These are phyloP conservation scores for Adela reaumurella DNA, from an alignment of 2,888 invertebrate species.

Conservation along the genomic window DNA sequence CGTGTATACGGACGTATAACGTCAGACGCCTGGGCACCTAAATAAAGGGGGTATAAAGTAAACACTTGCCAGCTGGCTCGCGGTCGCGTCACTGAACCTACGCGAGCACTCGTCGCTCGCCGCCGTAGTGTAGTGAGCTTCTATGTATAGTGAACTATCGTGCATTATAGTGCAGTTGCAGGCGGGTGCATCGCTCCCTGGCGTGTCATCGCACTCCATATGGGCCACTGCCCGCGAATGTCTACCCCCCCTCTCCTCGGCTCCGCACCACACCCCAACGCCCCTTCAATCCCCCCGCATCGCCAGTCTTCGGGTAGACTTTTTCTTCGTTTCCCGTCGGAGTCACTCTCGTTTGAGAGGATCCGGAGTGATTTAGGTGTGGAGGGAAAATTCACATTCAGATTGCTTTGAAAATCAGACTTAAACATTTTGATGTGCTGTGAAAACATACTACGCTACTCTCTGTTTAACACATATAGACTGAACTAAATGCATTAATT, in stretches of 20 bases:
- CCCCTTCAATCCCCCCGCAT: neutral
- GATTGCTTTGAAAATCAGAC: no score
- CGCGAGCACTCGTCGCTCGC: no score
- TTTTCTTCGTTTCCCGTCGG: neutral
- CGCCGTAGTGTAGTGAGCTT: neutral
- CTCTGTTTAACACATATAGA: no score
- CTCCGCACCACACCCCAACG: conserved; percentile 7
- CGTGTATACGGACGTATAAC: no score
- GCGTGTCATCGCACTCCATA: conserved; percentile 56
- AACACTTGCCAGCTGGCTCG: neutral
- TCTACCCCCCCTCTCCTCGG: conserved; percentile 22
- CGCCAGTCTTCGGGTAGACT: neutral
- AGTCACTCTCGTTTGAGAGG: no score
- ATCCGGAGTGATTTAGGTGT: no score
- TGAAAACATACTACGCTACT: no score
- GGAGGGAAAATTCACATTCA: no score
- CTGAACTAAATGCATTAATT: no score
- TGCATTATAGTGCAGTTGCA: conserved; percentile 32
- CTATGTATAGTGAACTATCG: conserved; percentile 22
- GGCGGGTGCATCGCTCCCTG: conserved; percentile 56
- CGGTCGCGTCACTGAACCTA: no score
- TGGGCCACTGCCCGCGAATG: conserved; percentile 56
- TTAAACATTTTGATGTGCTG: no score
- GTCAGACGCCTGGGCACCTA: neutral
- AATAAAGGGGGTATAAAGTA: neutral